Evolutionary conservation across 2,888 invertebrate species (phyloP), one percentile per base, ranked within the genome.

Genomic region (Nebria salina): DNA sequence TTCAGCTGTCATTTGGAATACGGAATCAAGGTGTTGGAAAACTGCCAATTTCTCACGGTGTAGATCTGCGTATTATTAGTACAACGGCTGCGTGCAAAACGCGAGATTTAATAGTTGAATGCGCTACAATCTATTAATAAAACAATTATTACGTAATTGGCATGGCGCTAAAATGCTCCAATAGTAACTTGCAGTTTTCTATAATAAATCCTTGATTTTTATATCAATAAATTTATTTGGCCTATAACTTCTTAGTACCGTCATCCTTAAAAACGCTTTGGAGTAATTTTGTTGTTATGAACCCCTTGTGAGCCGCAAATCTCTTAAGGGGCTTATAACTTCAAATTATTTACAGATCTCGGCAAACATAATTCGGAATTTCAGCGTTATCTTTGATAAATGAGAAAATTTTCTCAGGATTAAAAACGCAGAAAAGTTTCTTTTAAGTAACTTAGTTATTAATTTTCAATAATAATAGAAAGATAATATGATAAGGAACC

Each of bases 21-120:
- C 2, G 70, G 25, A 70, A 26, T 20, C 70, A 70, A 11, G 15
- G 70, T 70, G n/a, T 25, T 78, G 78, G 78, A 72, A n/a, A 9
- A 20, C 1, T 13, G 65, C 78, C 78, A 78, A 42, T 65, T 78
- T 78, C 78, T 74, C 78, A 78, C 78, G 78, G 73, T 78, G 65
- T 54, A 42, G 7, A 65, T 41, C 15, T 15, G 65, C 26, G 73
- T 78, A 78, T 78, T 78, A 78, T 78, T 78, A 78, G 78, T 41
- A 34, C 26, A 42, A 43, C 54, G 13, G 15, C 65, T 54, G 54
- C 72, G 78, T 66, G 72, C 65, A 41, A 78, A 73, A 42, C 76
- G 34, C 76, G 41, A 68, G 25, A 54, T 54, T 54, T 6, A 54
- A 54, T 54, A 54, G 54, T 54, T 54, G 54, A 54, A 13, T 54